phyloP scores from a whole-genome alignment of 2,888 invertebrate genomes.

The Rhyacophila evoluta region DNA sequence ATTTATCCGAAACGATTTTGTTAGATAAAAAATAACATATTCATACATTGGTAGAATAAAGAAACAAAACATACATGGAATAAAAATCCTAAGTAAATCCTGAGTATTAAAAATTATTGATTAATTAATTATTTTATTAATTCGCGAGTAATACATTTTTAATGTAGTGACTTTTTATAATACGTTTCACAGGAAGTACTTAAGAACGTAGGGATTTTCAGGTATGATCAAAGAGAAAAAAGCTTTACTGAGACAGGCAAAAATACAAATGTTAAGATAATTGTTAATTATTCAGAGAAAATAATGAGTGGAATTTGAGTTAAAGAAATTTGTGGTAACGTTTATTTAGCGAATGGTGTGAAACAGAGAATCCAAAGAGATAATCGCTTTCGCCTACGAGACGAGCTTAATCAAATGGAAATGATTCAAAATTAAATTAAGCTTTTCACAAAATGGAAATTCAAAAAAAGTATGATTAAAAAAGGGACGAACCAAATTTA shows the following conservation, averaged over 20 bases:
- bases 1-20: too few species aligned
- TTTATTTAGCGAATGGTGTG: constrained; percentile 3
- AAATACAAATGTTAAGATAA: constrained; percentile 16
- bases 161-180: background rate
- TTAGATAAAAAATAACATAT: too few species aligned
- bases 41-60: too few species aligned
- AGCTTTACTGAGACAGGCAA: background rate
- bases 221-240: background rate
- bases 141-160: too few species aligned
- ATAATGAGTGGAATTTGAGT: background rate
- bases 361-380: background rate
- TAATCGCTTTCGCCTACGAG: background rate
- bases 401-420: background rate
- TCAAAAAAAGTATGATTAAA: too few species aligned
- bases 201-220: background rate
- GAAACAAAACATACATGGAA: too few species aligned
- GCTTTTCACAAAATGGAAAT: background rate
- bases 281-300: background rate
- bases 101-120: too few species aligned
- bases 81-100: too few species aligned
- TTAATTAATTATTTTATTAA: too few species aligned
- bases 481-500: too few species aligned
- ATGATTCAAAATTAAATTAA: background rate
- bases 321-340: background rate
- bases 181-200: background rate